Evolutionary conservation across 2,113 vertebrate species (phyloP).

Genomic region (Chaetops frenatus): DNA sequence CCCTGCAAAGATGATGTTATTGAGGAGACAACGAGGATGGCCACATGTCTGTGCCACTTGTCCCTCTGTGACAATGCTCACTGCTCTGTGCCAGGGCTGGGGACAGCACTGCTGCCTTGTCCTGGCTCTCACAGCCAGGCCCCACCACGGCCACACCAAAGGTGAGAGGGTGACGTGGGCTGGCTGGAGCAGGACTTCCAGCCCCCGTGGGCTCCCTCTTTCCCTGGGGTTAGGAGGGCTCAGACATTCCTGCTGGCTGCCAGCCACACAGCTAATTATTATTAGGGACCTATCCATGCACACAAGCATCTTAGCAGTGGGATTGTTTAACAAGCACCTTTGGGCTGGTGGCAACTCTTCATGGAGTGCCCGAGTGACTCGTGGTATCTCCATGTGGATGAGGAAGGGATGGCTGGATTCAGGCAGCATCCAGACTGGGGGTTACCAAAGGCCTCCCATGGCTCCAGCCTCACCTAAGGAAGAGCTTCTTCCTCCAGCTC

Average conservation of each 20-base stretch:
- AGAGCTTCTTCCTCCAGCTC: background rate
- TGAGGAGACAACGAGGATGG: background rate
- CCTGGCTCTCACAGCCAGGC: background rate
- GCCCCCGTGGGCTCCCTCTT: background rate
- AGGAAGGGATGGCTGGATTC: background rate
- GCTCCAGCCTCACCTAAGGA: background rate
- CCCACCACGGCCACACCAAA: background rate
- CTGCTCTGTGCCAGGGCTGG: background rate
- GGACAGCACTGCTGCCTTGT: background rate
- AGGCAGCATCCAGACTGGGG: background rate
- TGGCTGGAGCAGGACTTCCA: background rate
- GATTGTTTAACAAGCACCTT: background rate
- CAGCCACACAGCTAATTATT: background rate
- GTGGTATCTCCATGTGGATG: rapidly evolving
- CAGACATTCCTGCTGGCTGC: background rate
- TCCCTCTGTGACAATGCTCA: background rate
- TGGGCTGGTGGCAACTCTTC: background rate
- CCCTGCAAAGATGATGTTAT: background rate
- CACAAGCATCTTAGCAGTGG: background rate
- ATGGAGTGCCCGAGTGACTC: background rate
- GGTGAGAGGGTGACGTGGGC: background rate
- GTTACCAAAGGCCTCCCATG: background rate
- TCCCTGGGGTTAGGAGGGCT: background rate
- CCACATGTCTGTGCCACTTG: background rate
- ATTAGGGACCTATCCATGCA: background rate